Evolutionary conservation across 2,113 vertebrate genomes (phyloP).

Genomic region (Melanotaenia duboulayi): DNA sequence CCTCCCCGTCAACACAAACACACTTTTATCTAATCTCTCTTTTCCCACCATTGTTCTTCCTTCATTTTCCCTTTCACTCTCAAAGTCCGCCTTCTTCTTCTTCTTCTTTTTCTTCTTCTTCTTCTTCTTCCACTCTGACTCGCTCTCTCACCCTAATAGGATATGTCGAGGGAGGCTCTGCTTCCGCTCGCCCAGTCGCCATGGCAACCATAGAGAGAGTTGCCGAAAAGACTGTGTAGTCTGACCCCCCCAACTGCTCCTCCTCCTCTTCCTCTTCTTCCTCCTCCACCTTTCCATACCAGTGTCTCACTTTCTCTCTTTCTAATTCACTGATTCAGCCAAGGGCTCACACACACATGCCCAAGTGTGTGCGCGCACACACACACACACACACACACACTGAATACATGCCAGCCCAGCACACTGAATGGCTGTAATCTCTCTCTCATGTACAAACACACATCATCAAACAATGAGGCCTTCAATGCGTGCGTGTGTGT

Average conservation of each 20-base stretch:
- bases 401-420: constrained; percentile 68
- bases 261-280: constrained; percentile 39
- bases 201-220: constrained; percentile 83
- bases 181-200: constrained; percentile 78
- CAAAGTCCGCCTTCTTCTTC: background rate
- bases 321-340: constrained; percentile 64
- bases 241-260: constrained; percentile 55
- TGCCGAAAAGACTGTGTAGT: constrained; percentile 78
- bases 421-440: constrained; percentile 65
- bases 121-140: background rate
- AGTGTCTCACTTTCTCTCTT: constrained; percentile 59
- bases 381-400: constrained; percentile 45
- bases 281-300: constrained; percentile 66
- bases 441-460: constrained; percentile 27
- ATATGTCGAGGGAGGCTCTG: constrained; percentile 81
- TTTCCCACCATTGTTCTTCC: constrained; percentile 6
- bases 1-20: background rate
- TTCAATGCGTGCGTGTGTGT: constrained; percentile 39
- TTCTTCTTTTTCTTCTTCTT: background rate
- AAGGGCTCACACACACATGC: constrained; percentile 38
- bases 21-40: constrained; percentile 1
- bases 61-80: constrained; percentile 2
- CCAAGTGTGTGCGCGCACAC: too few species aligned
- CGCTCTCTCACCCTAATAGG: constrained; percentile 73
- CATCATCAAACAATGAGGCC: constrained; percentile 39